phyloP scores from a whole-genome alignment of 2,888 invertebrate genomes.

The Eupithecia vulgata region DNA sequence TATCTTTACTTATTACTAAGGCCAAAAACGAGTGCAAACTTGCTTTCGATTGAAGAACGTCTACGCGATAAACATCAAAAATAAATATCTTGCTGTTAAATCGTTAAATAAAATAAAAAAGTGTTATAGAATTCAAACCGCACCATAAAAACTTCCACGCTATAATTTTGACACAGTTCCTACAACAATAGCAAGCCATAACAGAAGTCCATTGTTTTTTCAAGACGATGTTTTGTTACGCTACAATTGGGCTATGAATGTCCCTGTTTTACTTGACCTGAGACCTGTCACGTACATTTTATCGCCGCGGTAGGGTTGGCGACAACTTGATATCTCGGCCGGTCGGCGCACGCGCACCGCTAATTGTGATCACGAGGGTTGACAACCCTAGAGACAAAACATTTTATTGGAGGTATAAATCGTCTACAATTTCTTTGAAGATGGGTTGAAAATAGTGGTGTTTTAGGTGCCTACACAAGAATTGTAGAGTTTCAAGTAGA shows the following conservation, averaged over 20 bases:
- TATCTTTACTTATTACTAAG: not conserved
- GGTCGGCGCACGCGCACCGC: conserved; percentile 58
- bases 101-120: conserved; percentile 2
- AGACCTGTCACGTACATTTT: conserved; percentile 53
- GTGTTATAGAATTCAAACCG: conserved; percentile 4
- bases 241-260: conserved; percentile 41
- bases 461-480: not conserved
- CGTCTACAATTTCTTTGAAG: not conserved
- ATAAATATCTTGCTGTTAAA: not conserved
- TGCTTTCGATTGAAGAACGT: not conserved
- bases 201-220: conserved; percentile 26
- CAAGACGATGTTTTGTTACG: conserved; percentile 21
- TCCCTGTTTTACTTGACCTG: conserved; percentile 41
- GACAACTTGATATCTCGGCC: conserved; percentile 44
- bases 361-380: conserved; percentile 61
- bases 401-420: not conserved
- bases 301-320: conserved; percentile 52
- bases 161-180: conserved; percentile 10
- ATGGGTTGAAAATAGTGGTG: not conserved
- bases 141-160: not conserved
- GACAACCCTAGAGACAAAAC: conserved; percentile 53
- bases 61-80: not conserved
- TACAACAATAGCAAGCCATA: conserved; percentile 22
- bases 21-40: not conserved
- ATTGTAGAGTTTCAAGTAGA: not conserved